Evolutionary conservation across 2,113 vertebrate species (phyloP), one percentile per base, ranked within the genome.

Genomic region (Probosciger aterrimus): DNA sequence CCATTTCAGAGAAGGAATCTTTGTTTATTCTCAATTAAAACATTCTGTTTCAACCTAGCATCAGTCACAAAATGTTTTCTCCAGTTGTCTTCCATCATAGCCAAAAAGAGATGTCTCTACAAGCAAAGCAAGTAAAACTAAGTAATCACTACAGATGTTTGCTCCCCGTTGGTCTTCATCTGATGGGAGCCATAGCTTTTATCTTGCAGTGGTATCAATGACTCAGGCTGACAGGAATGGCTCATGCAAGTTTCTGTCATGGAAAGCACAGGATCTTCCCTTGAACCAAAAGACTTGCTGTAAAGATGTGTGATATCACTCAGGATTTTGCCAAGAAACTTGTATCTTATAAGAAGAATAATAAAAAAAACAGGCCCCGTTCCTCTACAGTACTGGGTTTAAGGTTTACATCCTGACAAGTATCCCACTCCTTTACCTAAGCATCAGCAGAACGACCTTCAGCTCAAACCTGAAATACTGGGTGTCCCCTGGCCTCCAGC

Each of bases 281-380:
- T 47, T 10, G 52, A 33, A 15, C 9, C 49, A 60, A 37, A 25
- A 37, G 41, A 7, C 53, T 30, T 20, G 6, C 47, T 28, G 5
- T 14, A 4, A 28, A 59, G 31, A 47, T 4, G 11, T 6, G 33
- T 9, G 41, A 13, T 13, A 4, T 1, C 22, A 71, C 0, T 0
- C 8, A 33, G 20, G 44, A 53, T 37, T 39, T 24, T 30, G 77
- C 70, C 1, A 2, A 70, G 37, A 39, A 37, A 52, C 28, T 60
- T 68, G 15, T 5, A n/a, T 3, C 6, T 20, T 60, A 13, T 11
- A 41, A 59, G 3, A 59, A 59, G 14, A 59, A 15, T 17, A 57
- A n/a, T 3, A 22, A 44, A 30, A 14, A 41, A 50, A 63, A 12
- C 41, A 31, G 37, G 17, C 24, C 23, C 1, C 13, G 28, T n/a